phyloP scores from a whole-genome alignment of 2,888 invertebrate genomes.

The Oxycera nigricornis region DNA sequence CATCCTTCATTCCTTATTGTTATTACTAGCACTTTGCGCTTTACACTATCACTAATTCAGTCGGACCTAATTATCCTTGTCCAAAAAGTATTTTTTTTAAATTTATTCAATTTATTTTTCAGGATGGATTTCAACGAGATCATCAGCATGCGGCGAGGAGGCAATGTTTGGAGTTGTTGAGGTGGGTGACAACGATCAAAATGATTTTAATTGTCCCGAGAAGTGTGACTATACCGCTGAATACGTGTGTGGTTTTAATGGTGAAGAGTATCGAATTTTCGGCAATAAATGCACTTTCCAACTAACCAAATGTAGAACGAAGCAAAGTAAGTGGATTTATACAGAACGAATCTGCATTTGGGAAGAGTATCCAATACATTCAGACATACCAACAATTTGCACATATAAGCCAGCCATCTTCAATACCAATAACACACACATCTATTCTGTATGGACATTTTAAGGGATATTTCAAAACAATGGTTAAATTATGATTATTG shows the following conservation, averaged over 20 bases:
- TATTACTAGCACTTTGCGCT: too few relatives aligned
- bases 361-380: background rate
- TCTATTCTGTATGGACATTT: background rate
- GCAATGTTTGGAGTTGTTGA: conserved; percentile 1
- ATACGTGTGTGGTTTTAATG: conserved; percentile 16
- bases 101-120: too few relatives aligned
- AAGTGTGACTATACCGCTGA: conserved; percentile 5
- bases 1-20: too few relatives aligned
- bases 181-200: background rate
- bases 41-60: too few relatives aligned
- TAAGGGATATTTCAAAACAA: background rate
- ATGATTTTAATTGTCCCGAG: conserved; percentile 8
- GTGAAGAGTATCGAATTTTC: conserved; percentile 21
- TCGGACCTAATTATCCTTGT: too few relatives aligned
- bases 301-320: background rate
- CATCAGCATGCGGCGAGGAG: background rate
- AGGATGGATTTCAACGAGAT: conserved; percentile 4
- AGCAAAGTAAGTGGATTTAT: background rate
- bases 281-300: conserved; percentile 17
- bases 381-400: background rate
- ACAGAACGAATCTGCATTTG: too few relatives aligned
- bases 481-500: too few relatives aligned
- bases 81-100: too few relatives aligned
- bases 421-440: background rate
- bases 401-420: background rate